Base-by-base conservation (phyloP, 2,797 vertebrate genomes). In the Avahi laniger region DNA sequence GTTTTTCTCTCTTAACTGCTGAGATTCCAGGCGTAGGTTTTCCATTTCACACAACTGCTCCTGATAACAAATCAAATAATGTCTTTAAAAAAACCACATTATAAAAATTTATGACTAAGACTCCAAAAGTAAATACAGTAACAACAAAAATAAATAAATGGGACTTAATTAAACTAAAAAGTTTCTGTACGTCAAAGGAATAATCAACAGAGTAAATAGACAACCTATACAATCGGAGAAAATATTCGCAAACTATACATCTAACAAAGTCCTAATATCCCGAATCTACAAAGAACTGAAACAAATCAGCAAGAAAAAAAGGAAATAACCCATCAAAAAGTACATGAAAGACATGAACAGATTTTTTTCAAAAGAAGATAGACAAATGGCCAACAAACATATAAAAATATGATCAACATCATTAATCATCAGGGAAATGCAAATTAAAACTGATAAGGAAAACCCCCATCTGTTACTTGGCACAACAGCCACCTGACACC, bases 31-130 rank as follows among this genome's bases (percentile, higher is more conserved):
- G 54, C 97, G 99, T 26, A 99, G 97, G 59, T 98, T 98, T 95
- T 99, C 99, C 97, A 99, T 98, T 96, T 99, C 99, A 95, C 91
- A 98, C 91, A 99, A 96, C 95, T 99, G 99, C 30, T 92, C 98
- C 99, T 99, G 96, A 92, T 43, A 70, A 75, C 94, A 85, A 70
- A 96, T 4, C 17, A 78, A 89, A 97, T 81, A 5, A 61, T 22
- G 43, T 65, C n/a, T 92, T 88, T 86, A 97, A 79, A 97, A 94
- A 89, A 94, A 46, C 90, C 57, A 80, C 8, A 22, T 24, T 5
- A 82, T 1, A 26, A 65, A 17, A 17, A 65, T 65, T n/a, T 65
- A 65, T 65, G 63, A n/a, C 63, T 65, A n/a, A 65, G 17, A 65
- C 63, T 65, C 15, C 63, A 65, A n/a, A 65, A 65, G 63, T 65